These are phyloP conservation scores for Solea solea DNA, from an alignment of 2,113 vertebrate genomes.

Conservation along the genomic window DNA sequence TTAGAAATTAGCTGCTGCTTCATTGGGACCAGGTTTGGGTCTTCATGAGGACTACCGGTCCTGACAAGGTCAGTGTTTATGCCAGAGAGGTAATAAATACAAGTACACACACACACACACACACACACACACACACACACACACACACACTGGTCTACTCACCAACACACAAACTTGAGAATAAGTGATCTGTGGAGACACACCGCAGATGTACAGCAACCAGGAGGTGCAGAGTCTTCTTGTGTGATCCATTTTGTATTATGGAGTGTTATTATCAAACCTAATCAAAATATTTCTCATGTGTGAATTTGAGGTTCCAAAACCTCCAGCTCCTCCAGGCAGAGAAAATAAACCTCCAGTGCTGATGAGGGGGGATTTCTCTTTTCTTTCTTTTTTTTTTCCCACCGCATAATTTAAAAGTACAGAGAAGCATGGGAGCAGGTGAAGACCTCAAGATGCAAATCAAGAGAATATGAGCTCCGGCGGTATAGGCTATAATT, in stretches of 20 bases:
- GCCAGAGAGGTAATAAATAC: too few relatives aligned
- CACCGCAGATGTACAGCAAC: constrained; percentile 1
- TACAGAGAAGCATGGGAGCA: constrained; percentile 38
- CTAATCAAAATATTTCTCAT: constrained; percentile 61
- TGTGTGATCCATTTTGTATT: constrained; percentile 34
- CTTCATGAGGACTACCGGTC: too few relatives aligned
- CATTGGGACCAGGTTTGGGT: too few relatives aligned
- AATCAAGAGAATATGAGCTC: constrained; percentile 59
- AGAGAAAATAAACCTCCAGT: constrained; percentile 59
- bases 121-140: constrained; percentile 20
- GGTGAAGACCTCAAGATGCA: constrained; percentile 71
- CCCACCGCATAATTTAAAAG: constrained; percentile 48
- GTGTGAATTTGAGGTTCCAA: constrained; percentile 50
- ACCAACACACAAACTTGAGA: constrained; percentile 21
- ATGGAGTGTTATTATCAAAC: constrained; percentile 44
- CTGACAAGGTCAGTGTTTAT: too few relatives aligned
- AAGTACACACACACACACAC: constrained; percentile 9
- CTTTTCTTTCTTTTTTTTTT: constrained; percentile 18
- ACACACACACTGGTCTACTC: constrained; percentile 39
- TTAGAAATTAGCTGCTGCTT: too few relatives aligned
- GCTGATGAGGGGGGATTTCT: constrained; percentile 43
- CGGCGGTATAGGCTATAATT: constrained; percentile 61
- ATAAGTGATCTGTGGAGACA: constrained; percentile 16
- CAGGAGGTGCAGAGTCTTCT: background rate
- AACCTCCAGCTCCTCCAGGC: constrained; percentile 45